phyloP scores from a whole-genome alignment of 2,797 vertebrate species.

The Zalophus californianus region DNA sequence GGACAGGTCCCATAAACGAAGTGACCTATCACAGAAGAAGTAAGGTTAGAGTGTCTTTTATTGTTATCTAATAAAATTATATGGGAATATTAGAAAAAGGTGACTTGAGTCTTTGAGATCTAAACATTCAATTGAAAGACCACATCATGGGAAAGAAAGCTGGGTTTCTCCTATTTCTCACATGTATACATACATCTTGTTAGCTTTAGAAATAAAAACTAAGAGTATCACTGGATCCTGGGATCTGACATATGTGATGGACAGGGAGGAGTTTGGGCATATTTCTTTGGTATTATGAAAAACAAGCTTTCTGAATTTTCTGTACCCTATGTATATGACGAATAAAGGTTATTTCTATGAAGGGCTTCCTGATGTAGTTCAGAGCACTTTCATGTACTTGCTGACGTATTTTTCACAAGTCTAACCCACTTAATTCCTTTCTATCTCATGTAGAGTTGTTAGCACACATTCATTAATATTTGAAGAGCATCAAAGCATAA shows the following conservation, averaged over 20 bases:
- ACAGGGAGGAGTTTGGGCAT: not conserved
- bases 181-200: not conserved
- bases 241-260: not conserved
- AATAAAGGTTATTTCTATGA: not conserved
- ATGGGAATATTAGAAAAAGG: not conserved
- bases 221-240: not conserved
- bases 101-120: not conserved
- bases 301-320: not conserved
- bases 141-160: not conserved
- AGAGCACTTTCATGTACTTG: not conserved
- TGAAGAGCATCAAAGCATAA: not conserved
- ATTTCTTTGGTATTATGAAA: slow-evolving; percentile 36
- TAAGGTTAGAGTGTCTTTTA: not conserved
- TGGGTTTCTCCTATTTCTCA: not conserved
- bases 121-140: not conserved
- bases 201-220: not conserved
- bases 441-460: not conserved
- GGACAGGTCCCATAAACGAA: not conserved
- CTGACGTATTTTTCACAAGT: not conserved
- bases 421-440: not conserved
- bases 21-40: not conserved
- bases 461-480: not conserved
- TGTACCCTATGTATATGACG: not conserved
- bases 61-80: not conserved
- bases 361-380: not conserved